These are phyloP conservation scores for Argyra leucocephala DNA, from an alignment of 2,888 invertebrate species.

Conservation along the genomic window DNA sequence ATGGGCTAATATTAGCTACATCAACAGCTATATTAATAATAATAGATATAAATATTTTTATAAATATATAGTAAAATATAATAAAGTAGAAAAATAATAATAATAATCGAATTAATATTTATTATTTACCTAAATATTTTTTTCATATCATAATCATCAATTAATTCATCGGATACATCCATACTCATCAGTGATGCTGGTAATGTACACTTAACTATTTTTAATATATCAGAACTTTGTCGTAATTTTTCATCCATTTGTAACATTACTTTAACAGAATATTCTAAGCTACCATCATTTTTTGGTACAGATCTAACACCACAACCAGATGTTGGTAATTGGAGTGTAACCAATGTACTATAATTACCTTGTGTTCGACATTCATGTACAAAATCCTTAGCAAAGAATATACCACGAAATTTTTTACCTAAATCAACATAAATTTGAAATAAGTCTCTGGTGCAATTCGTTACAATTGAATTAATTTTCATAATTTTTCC, in stretches of 20 bases:
- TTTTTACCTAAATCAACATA: slow-evolving; percentile 49
- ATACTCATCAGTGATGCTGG: slow-evolving; percentile 5
- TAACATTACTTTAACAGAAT: slow-evolving; percentile 57
- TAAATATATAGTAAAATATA: too few relatives aligned
- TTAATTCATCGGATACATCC: background rate
- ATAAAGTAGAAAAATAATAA: too few relatives aligned
- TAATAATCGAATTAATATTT: too few relatives aligned
- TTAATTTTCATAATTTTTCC: slow-evolving; percentile 47
- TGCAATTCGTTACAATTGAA: slow-evolving; percentile 53
- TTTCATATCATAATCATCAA: slow-evolving; percentile 11
- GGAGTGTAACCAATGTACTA: slow-evolving; percentile 31
- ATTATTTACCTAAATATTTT: slow-evolving; percentile 19
- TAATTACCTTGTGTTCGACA: slow-evolving; percentile 53
- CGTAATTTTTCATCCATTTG: slow-evolving; percentile 67
- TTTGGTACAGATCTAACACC: slow-evolving; percentile 54
- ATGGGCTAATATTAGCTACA: too few relatives aligned
- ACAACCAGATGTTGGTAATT: slow-evolving; percentile 47
- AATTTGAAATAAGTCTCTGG: slow-evolving; percentile 53
- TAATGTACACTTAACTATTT: slow-evolving; percentile 49
- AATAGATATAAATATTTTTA: too few relatives aligned
- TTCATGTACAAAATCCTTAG: slow-evolving; percentile 65
- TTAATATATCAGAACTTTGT: slow-evolving; percentile 62
- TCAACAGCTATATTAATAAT: too few relatives aligned
- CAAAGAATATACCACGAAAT: slow-evolving; percentile 64
- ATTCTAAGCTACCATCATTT: slow-evolving; percentile 49